A percentile compares a stretch with the other conserved stretches of the same genome.
These are phyloP conservation scores for Florisuga fusca DNA, from an alignment of 2,797 vertebrate genomes.

Conservation along the genomic window DNA sequence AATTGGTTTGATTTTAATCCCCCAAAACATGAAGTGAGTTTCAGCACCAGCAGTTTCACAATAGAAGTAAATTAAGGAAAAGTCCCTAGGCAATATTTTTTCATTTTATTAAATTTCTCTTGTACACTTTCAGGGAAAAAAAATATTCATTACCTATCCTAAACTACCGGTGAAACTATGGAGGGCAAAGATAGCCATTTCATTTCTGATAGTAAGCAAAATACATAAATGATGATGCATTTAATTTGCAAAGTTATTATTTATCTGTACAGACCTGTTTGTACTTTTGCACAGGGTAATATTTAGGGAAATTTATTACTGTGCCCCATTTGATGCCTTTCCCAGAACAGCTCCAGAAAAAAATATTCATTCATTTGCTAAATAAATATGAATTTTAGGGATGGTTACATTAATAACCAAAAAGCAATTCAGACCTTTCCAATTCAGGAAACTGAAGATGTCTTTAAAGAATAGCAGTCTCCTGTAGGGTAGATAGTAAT, in stretches of 20 bases:
- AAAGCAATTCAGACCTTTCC: not conserved
- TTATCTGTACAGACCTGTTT: not conserved
- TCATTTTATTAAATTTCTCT: not conserved
- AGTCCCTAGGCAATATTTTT: not conserved
- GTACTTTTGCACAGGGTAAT: not conserved
- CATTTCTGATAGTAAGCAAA: not conserved
- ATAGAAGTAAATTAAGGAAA: not conserved
- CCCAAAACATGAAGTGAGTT: not conserved
- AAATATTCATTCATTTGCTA: not conserved
- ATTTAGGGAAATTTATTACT: not conserved
- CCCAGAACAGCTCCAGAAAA: not conserved
- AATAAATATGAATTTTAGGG: not conserved
- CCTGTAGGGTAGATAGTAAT: not conserved
- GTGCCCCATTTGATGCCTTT: not conserved
- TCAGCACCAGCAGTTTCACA: not conserved
- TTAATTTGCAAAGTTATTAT: not conserved
- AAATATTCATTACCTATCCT: not conserved
- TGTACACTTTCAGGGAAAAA: not conserved
- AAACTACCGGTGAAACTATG: not conserved
- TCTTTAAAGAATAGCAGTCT: constrained; percentile 8
- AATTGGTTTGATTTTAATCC: not conserved
- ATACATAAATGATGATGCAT: not conserved
- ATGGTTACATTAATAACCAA: not conserved
- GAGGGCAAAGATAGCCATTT: not conserved
- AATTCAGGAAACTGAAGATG: not conserved